Evolutionary conservation across 2,113 vertebrate species (phyloP).

Genomic region (Antennarius striatus): DNA sequence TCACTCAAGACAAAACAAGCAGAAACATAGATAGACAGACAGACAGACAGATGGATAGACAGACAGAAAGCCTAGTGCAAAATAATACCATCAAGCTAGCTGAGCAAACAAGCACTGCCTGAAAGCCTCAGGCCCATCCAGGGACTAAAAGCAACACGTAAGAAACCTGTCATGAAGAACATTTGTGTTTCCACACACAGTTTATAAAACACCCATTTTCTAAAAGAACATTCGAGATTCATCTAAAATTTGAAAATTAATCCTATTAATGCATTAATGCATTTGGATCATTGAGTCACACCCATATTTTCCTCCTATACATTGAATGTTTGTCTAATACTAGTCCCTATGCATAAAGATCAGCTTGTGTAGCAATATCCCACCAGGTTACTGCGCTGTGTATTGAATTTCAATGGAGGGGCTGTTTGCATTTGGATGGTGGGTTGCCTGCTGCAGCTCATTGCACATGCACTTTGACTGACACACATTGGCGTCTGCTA

Average conservation of each 20-base stretch:
- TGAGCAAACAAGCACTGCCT: neutral
- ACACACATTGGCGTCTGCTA: conserved; percentile 46
- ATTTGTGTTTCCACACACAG: neutral
- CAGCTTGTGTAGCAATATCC: neutral
- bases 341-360: neutral
- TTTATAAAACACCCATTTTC: conserved; percentile 24
- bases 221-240: conserved; percentile 9
- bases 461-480: conserved; percentile 45
- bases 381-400: neutral
- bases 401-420: conserved; percentile 1
- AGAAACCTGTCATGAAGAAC: neutral
- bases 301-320: conserved; percentile 1
- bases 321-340: conserved; percentile 1
- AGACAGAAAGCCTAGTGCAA: neutral
- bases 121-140: neutral
- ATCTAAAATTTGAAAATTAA: conserved; percentile 1
- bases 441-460: conserved; percentile 40
- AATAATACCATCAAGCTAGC: neutral
- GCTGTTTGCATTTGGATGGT: conserved; percentile 47
- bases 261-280: conserved; percentile 1
- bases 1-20: neutral
- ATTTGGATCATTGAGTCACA: neutral
- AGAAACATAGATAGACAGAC: neutral
- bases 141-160: neutral
- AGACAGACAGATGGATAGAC: too few relatives aligned